Evolutionary conservation across 2,797 vertebrate genomes (phyloP).

Genomic region (Sitta carolinensis): DNA sequence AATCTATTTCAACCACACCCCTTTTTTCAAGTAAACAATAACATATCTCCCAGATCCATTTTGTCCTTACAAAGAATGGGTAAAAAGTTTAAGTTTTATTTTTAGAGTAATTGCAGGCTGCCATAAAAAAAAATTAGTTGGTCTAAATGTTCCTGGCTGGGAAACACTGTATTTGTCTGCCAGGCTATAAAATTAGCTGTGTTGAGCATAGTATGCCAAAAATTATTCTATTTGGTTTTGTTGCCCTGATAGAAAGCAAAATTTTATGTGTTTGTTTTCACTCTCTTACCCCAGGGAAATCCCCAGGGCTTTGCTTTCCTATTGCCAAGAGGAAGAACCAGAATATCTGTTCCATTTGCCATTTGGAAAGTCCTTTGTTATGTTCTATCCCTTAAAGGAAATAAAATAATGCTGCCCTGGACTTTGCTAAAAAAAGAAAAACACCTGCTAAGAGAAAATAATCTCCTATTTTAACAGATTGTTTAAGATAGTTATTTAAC

Average conservation of each 20-base stretch:
- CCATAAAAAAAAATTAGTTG: neutral
- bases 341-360: conserved; percentile 43
- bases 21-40: neutral
- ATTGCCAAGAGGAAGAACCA: conserved; percentile 61
- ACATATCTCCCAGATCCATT: neutral
- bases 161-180: conserved; percentile 41
- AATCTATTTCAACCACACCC: neutral
- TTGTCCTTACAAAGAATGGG: neutral
- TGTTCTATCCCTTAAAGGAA: conserved; percentile 17
- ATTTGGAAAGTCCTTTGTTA: conserved; percentile 53
- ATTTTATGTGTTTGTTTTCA: conserved; percentile 49
- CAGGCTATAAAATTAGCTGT: conserved; percentile 3
- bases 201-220: neutral
- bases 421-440: neutral
- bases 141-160: conserved; percentile 17
- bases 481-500: neutral
- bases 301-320: conserved; percentile 10
- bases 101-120: conserved; percentile 22
- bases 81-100: conserved; percentile 1
- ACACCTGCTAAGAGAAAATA: conserved; percentile 23
- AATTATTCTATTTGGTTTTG: conserved; percentile 17
- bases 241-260: conserved; percentile 29
- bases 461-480: neutral
- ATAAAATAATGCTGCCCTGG: conserved; percentile 2
- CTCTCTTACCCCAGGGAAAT: neutral